Evolutionary conservation across 2,113 vertebrate genomes (phyloP).

Genomic region (Rhinoderma darwinii): DNA sequence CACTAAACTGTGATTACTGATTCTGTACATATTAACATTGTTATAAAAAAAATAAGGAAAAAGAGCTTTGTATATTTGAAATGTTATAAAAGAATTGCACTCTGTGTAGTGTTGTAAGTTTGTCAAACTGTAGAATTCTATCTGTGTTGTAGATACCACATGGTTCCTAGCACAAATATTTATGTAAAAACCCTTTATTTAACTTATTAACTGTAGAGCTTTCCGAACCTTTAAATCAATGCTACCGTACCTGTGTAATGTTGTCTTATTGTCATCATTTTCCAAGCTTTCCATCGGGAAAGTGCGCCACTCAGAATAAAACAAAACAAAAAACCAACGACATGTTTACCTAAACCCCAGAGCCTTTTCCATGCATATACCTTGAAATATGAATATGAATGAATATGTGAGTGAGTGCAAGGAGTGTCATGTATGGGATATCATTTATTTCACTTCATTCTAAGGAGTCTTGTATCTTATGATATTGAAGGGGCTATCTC

Average conservation of each 20-base stretch:
- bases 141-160: constrained; percentile 92
- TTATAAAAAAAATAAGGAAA: constrained; percentile 74
- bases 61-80: constrained; percentile 96
- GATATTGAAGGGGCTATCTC: background rate
- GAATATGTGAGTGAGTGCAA: background rate
- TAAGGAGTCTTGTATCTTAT: background rate
- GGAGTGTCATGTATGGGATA: background rate
- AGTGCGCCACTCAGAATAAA: constrained; percentile 84
- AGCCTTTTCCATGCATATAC: constrained; percentile 26
- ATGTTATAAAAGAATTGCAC: constrained; percentile 96
- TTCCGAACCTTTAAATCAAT: constrained; percentile 80
- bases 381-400: background rate
- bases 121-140: constrained; percentile 92
- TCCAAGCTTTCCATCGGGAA: constrained; percentile 82
- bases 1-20: constrained; percentile 90
- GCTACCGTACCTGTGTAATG: constrained; percentile 85
- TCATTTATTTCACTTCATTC: background rate
- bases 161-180: constrained; percentile 95
- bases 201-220: constrained; percentile 86
- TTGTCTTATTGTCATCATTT: constrained; percentile 87
- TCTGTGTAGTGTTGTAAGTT: constrained; percentile 97
- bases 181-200: constrained; percentile 91
- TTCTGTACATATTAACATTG: constrained; percentile 93
- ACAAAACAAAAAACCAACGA: constrained; percentile 67
- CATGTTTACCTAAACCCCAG: constrained; percentile 77